Evolutionary conservation across 2,888 invertebrate genomes (phyloP).

Genomic region (Schizotus pectinicornis): DNA sequence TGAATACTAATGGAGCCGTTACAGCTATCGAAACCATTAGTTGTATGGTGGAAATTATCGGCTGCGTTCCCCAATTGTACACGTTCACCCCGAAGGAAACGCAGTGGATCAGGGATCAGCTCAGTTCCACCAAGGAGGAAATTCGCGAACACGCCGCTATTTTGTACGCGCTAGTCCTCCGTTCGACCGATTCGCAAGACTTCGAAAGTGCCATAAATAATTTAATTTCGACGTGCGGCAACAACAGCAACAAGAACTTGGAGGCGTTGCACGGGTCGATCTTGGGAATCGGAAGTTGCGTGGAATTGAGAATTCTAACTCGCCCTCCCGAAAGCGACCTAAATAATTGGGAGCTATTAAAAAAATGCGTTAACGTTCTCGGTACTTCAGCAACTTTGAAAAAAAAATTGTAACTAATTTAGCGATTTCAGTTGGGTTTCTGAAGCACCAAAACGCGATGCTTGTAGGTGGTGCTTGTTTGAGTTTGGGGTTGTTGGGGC

Average conservation of each 20-base stretch:
- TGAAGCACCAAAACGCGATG: constrained; percentile 67
- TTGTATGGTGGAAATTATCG: constrained; percentile 84
- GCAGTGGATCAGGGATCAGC: constrained; percentile 67
- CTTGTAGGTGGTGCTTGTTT: constrained; percentile 73
- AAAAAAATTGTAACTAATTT: constrained; percentile 28
- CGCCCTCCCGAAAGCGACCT: constrained; percentile 52
- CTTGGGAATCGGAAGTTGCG: constrained; percentile 72
- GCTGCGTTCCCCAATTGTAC: constrained; percentile 77
- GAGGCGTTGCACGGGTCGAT: constrained; percentile 82
- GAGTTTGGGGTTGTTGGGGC: constrained; percentile 67
- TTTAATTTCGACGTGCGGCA: constrained; percentile 54
- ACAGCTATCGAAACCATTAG: constrained; percentile 66
- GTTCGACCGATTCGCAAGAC: constrained; percentile 63
- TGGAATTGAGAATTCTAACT: constrained; percentile 68
- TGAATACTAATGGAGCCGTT: constrained; percentile 3
- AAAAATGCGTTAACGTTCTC: constrained; percentile 59
- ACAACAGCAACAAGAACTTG: constrained; percentile 62
- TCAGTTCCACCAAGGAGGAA: constrained; percentile 77
- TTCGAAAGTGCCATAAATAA: constrained; percentile 65
- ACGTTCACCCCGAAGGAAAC: constrained; percentile 68
- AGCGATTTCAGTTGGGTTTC: constrained; percentile 65
- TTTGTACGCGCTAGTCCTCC: constrained; percentile 73
- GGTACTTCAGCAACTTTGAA: constrained; percentile 18
- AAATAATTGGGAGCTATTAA: constrained; percentile 65
- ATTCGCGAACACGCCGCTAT: constrained; percentile 76